Percentiles rank a stretch among this genome's conserved stretches.
These are phyloP conservation scores for Chionis minor DNA, from an alignment of 2,113 vertebrate species.

Conservation along the genomic window DNA sequence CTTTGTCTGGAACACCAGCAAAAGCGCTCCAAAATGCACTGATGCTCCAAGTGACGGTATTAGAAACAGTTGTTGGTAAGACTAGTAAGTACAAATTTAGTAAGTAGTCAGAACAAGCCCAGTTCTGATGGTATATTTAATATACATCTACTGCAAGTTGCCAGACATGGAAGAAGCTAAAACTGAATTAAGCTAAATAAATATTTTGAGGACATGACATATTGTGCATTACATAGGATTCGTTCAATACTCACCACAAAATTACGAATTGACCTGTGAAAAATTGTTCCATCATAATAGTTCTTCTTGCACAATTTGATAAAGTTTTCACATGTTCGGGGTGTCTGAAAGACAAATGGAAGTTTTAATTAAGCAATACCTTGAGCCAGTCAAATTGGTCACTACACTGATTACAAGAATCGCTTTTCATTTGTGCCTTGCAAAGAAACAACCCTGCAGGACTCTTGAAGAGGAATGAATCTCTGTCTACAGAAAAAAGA, in stretches of 20 bases:
- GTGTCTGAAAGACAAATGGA: conserved; percentile 76
- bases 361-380: background rate
- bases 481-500: background rate
- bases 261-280: conserved; percentile 96
- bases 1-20: background rate
- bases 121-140: background rate
- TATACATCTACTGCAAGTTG: background rate
- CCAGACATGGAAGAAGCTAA: background rate
- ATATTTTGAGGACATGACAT: background rate
- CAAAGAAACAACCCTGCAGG: background rate
- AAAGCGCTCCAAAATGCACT: background rate
- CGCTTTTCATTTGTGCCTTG: background rate
- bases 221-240: background rate
- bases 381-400: background rate
- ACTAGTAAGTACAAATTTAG: background rate
- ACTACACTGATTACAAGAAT: background rate
- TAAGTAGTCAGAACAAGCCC: background rate
- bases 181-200: background rate
- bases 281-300: conserved; percentile 90
- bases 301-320: conserved; percentile 90
- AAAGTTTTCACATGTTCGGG: conserved; percentile 95
- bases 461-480: background rate
- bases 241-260: conserved; percentile 85
- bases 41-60: background rate
- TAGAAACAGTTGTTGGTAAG: background rate